These are phyloP conservation scores for Etheostoma spectabile DNA, from an alignment of 2,113 vertebrate species.

Conservation along the genomic window DNA sequence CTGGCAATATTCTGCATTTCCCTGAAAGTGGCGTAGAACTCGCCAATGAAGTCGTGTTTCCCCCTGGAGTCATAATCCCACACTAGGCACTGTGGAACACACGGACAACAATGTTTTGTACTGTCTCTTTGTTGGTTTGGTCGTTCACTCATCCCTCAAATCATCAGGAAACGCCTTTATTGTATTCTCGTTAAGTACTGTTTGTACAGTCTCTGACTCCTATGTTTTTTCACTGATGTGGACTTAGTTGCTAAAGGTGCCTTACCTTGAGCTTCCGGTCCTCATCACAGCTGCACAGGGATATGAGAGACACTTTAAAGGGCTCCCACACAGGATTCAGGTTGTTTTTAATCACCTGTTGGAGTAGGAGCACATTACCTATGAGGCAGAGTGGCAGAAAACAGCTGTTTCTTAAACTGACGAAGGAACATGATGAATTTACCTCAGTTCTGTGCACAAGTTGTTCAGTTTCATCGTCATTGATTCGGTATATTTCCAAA, in stretches of 20 bases:
- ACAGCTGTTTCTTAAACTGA: neutral
- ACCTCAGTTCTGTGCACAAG: conserved; percentile 95
- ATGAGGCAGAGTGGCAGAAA: neutral
- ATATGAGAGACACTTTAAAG: conserved; percentile 95
- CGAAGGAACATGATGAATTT: conserved; percentile 25
- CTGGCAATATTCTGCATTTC: conserved; percentile 92
- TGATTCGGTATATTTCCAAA: conserved; percentile 93
- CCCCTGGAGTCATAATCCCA: conserved; percentile 96
- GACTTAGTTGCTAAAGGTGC: neutral
- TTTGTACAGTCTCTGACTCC: neutral
- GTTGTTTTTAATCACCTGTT: conserved; percentile 96
- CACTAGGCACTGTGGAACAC: conserved; percentile 87
- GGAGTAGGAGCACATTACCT: conserved; percentile 13
- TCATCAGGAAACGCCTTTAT: neutral
- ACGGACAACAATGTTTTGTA: conserved; percentile 43
- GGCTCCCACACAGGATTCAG: conserved; percentile 95
- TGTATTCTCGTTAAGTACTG: neutral
- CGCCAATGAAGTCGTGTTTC: conserved; percentile 97
- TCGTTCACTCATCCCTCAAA: neutral
- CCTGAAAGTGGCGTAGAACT: conserved; percentile 93
- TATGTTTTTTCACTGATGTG: neutral
- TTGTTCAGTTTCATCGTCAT: conserved; percentile 89
- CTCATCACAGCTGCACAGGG: conserved; percentile 94
- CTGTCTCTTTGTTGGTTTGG: neutral
- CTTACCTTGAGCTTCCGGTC: conserved; percentile 92